These are phyloP conservation scores for Zeus faber DNA, from an alignment of 2,113 vertebrate genomes.

Conservation along the genomic window DNA sequence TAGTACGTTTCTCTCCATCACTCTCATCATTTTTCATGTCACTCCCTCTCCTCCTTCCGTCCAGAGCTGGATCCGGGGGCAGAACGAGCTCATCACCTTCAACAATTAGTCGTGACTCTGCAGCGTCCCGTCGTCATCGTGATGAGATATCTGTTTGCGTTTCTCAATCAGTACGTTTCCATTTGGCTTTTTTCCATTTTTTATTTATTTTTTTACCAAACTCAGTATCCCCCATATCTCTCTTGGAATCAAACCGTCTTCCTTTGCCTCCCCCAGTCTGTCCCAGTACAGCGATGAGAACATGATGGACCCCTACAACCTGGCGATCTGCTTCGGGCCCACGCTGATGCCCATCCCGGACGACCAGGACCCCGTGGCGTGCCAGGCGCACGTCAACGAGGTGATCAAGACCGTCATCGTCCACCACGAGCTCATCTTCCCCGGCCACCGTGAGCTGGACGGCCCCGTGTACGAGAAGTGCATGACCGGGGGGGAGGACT, in stretches of 20 bases:
- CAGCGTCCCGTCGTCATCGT: slow-evolving; percentile 89
- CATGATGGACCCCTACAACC: slow-evolving; percentile 99
- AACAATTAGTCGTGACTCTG: slow-evolving; percentile 89
- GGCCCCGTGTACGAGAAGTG: slow-evolving; percentile 98
- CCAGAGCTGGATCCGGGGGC: slow-evolving; percentile 86
- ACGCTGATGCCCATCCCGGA: slow-evolving; percentile 98
- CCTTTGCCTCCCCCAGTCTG: slow-evolving; percentile 75
- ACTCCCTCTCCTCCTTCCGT: slow-evolving; percentile 3
- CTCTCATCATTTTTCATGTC: background rate
- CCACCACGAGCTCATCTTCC: slow-evolving; percentile 94
- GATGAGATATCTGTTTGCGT: slow-evolving; percentile 98
- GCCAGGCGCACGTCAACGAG: slow-evolving; percentile 97
- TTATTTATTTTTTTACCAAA: too few relatives aligned
- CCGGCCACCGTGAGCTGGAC: slow-evolving; percentile 86
- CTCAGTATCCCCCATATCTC: background rate
- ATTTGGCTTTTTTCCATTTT: background rate
- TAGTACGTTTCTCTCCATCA: background rate
- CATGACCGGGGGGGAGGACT: slow-evolving; percentile 97
- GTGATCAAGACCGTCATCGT: slow-evolving; percentile 97
- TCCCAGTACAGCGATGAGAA: slow-evolving; percentile 98
- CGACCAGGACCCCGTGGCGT: slow-evolving; percentile 93
- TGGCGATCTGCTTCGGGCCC: slow-evolving; percentile 98
- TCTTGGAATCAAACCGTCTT: background rate
- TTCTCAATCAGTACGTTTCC: slow-evolving; percentile 93
- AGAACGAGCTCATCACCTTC: slow-evolving; percentile 93